phyloP scores from a whole-genome alignment of 2,113 vertebrate genomes.

The Podarcis muralis region DNA sequence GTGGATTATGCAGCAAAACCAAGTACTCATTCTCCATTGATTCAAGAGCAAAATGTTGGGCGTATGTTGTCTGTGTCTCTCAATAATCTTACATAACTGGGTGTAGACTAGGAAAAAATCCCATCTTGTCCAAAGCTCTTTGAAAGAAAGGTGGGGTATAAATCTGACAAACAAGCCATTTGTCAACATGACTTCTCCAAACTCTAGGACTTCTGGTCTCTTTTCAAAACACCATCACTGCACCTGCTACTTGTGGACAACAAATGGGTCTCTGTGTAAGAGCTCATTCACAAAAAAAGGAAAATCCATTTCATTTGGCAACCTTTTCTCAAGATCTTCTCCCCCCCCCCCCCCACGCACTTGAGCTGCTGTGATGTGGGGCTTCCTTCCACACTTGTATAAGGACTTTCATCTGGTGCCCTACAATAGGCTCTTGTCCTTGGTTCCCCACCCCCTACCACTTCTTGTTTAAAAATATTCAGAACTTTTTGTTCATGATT shows the following conservation, averaged over 20 bases:
- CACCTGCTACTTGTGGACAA: not conserved
- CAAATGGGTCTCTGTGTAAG: not conserved
- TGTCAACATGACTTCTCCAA: not conserved
- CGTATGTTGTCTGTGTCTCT: no score
- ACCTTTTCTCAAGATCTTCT: slow-evolving; percentile 5
- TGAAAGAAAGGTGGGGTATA: not conserved
- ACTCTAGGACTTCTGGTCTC: not conserved
- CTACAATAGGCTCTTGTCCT: slow-evolving; percentile 24
- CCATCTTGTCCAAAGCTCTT: not conserved
- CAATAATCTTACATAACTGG: no score
- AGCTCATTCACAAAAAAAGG: not conserved
- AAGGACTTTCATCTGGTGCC: slow-evolving; percentile 22
- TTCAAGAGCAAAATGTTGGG: no score
- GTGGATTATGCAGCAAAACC: no score
- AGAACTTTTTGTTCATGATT: slow-evolving; percentile 2
- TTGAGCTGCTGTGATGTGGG: not conserved
- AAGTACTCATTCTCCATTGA: no score
- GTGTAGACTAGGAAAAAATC: no score
- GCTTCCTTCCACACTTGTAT: not conserved
- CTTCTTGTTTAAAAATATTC: slow-evolving; percentile 3
- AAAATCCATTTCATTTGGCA: slow-evolving; percentile 9
- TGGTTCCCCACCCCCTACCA: not conserved
- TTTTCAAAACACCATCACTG: not conserved
- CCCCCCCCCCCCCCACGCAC: no score
- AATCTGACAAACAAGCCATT: not conserved